phyloP scores from a whole-genome alignment of 2,888 invertebrate species.

The Zygothrica quintamaculata region DNA sequence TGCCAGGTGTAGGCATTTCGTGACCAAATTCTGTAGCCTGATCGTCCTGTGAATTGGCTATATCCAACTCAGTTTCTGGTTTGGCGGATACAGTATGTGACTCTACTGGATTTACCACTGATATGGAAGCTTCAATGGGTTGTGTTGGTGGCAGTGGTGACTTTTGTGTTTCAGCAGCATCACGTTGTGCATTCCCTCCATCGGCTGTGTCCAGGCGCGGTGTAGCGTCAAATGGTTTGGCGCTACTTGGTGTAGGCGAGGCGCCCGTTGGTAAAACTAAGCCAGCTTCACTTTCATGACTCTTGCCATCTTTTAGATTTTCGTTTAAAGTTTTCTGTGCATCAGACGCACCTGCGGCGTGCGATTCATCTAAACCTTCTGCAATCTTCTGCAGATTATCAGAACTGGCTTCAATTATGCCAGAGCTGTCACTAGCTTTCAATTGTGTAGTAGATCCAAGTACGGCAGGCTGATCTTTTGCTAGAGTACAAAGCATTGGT shows the following conservation, averaged over 20 bases:
- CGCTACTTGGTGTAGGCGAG: conserved; percentile 76
- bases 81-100: conserved; percentile 86
- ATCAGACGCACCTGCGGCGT: conserved; percentile 82
- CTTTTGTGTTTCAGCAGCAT: conserved; percentile 63
- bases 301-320: conserved; percentile 82
- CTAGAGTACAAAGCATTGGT: conserved; percentile 8
- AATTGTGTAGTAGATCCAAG: conserved; percentile 40
- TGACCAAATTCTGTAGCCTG: conserved; percentile 33
- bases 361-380: conserved; percentile 82
- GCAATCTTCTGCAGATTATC: conserved; percentile 82
- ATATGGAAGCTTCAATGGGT: conserved; percentile 84
- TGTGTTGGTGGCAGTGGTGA: conserved; percentile 81
- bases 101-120: conserved; percentile 73
- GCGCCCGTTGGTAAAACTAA: conserved; percentile 60
- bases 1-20: conserved; percentile 37
- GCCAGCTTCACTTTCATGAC: conserved; percentile 81
- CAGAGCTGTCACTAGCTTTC: conserved; percentile 53
- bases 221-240: conserved; percentile 62
- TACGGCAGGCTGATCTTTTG: conserved; percentile 75
- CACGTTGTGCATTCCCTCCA: conserved; percentile 53
- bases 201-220: conserved; percentile 75
- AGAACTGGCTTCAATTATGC: conserved; percentile 70
- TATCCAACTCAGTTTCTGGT: conserved; percentile 87
- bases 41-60: conserved; percentile 85
- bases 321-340: conserved; percentile 83